Evolutionary conservation across 2,888 invertebrate species (phyloP), one percentile per base, ranked within the genome.

Genomic region (Cerceris rybyensis): DNA sequence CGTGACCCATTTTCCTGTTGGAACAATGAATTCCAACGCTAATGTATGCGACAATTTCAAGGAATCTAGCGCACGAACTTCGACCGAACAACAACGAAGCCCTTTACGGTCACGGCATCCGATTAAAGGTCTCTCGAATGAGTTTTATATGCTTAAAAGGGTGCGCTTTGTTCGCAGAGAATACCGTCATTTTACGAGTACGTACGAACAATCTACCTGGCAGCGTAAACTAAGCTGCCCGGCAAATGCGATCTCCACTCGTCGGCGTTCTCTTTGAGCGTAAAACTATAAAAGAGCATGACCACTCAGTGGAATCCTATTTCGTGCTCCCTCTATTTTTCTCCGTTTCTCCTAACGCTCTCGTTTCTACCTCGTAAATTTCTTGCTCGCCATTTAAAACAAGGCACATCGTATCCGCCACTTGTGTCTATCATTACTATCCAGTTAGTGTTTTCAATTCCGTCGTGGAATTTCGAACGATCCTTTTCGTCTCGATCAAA

Each of bases 231-330:
- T n/a, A 9, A n/a, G 54, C 14, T 9, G 54, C 14, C 54, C 14
- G 14, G 14, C 7, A 54, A 54, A 54, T 14, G 16, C 14, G 54
- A 54, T 54, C 16, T 16, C 54, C 54, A 16, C 54, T 14, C 54
- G n/a, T n/a, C 54, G 14, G 54, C 54, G 14, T 7, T 54, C n/a
- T 54, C 54, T 54, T 16, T n/a, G n/a, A 54, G 54, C 54, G 54
- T 54, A 54, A 54, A 16, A 54, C 54, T 54, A 54, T 54, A 54
- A 54, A 54, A 16, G 54, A 54, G 54, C n/a, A 54, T 13, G 14
- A 54, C 54, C 14, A 7, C n/a, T 14, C 54, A 14, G 14, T 7
- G 28, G 54, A 54, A 54, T 54, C 54, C 54, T 54, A 54, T 54
- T 54, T n/a, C n/a, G 16, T 16, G 14, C 54, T 54, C 14, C n/a